phyloP scores from a whole-genome alignment of 1,140 invertebrate species.

The Tetragnatha versicolor region DNA sequence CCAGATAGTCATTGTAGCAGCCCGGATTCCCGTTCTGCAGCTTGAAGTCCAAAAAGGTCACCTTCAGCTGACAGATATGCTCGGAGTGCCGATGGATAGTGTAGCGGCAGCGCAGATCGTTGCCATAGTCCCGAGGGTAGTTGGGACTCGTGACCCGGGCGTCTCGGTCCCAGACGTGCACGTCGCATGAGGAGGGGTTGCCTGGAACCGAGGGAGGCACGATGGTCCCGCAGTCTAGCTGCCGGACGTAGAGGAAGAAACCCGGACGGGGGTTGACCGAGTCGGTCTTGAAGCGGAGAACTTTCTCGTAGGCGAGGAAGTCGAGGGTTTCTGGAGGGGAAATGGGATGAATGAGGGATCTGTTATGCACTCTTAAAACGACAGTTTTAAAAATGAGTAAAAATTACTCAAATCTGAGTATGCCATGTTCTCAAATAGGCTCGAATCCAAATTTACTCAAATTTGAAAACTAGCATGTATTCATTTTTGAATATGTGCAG shows the following conservation, averaged over 20 bases:
- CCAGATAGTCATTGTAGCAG: conserved; percentile 56
- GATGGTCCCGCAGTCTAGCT: neutral
- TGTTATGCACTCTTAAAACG: too few species aligned
- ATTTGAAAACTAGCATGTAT: too few species aligned
- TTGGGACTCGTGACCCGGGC: conserved; percentile 47
- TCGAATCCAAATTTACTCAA: too few species aligned
- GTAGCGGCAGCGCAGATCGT: conserved; percentile 55
- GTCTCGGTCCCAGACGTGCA: conserved; percentile 22
- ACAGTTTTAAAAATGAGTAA: too few species aligned
- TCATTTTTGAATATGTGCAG: neutral
- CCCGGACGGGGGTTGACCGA: conserved; percentile 42
- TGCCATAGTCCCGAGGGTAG: conserved; percentile 56
- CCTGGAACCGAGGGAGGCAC: neutral
- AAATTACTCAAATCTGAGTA: too few species aligned
- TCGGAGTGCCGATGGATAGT: conserved; percentile 28
- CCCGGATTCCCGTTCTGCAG: conserved; percentile 46
- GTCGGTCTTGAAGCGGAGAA: conserved; percentile 46
- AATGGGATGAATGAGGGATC: neutral
- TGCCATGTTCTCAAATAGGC: too few species aligned
- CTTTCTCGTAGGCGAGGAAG: conserved; percentile 39
- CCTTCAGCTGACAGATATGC: conserved; percentile 57
- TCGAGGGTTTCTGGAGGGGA: conserved; percentile 26
- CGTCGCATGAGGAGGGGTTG: neutral
- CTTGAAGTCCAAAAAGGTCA: conserved; percentile 56
- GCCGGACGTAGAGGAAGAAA: conserved; percentile 46